A percentile compares a stretch with the other conserved stretches of the same genome.
Evolutionary conservation across 2,888 invertebrate genomes (phyloP).

Genomic region (Cataglyphis livida): DNA sequence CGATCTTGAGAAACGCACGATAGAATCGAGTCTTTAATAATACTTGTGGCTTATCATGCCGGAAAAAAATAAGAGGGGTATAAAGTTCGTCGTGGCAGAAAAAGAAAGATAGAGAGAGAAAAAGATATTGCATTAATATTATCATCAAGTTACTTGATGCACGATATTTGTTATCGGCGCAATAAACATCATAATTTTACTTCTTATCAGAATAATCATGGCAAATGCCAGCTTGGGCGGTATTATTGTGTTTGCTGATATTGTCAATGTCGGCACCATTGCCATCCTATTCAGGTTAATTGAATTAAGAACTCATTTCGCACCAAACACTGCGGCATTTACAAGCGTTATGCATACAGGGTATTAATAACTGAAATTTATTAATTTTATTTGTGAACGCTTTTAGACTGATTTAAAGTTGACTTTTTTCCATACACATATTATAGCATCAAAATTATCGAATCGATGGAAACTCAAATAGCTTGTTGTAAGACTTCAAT

Average conservation of each 20-base stretch:
- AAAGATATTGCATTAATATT: background rate
- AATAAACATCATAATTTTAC: slow-evolving; percentile 14
- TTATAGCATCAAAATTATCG: background rate
- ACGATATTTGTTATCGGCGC: background rate
- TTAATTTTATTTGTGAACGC: slow-evolving; percentile 15
- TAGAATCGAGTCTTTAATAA: background rate
- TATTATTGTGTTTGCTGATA: slow-evolving; percentile 21
- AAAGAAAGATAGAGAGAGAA: background rate
- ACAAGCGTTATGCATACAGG: slow-evolving; percentile 10
- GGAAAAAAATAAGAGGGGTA: background rate
- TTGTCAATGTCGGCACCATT: background rate
- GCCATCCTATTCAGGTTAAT: slow-evolving; percentile 31
- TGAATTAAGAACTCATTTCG: slow-evolving; percentile 43
- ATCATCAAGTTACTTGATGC: background rate
- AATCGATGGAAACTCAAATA: background rate
- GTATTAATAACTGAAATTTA: slow-evolving; percentile 10
- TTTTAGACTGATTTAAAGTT: background rate
- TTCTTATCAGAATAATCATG: slow-evolving; percentile 35
- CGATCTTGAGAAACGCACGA: background rate
- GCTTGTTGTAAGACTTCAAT: background rate
- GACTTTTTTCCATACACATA: background rate
- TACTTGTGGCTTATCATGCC: background rate
- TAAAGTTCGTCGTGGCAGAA: background rate
- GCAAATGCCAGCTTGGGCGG: background rate
- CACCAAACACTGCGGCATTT: slow-evolving; percentile 14